These are phyloP conservation scores for Pseudolaguvia tuberculata DNA, from an alignment of 2,113 vertebrate species.

Conservation along the genomic window DNA sequence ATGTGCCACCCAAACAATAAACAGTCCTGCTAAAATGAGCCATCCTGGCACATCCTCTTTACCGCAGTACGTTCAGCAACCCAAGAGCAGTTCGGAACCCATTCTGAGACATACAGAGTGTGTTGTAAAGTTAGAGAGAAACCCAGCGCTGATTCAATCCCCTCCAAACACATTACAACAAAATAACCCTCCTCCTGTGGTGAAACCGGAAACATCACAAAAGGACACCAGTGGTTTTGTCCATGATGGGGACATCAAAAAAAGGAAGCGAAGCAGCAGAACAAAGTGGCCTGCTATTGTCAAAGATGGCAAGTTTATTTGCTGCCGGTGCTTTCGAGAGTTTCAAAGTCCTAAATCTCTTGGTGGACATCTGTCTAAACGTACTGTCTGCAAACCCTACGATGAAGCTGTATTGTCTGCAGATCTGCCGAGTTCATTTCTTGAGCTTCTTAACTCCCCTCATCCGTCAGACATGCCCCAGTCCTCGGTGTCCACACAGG, in stretches of 20 bases:
- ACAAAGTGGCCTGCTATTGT: conserved; percentile 93
- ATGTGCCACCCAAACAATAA: conserved; percentile 3
- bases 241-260: conserved; percentile 64
- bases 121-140: conserved; percentile 63
- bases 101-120: conserved; percentile 65
- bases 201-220: conserved; percentile 22
- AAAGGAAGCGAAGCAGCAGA: conserved; percentile 75
- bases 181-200: conserved; percentile 19
- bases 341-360: conserved; percentile 90
- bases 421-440: conserved; percentile 78
- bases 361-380: conserved; percentile 92
- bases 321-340: conserved; percentile 85
- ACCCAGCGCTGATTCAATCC: conserved; percentile 61
- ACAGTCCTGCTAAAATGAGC: conserved; percentile 63
- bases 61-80: conserved; percentile 68
- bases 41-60: conserved; percentile 63
- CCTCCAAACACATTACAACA: conserved; percentile 52
- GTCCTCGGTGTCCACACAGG: conserved; percentile 62
- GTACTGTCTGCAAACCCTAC: conserved; percentile 83
- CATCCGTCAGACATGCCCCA: conserved; percentile 67
- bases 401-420: conserved; percentile 77
- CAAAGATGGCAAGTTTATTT: conserved; percentile 89
- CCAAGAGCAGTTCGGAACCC: conserved; percentile 65
- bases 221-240: conserved; percentile 46
- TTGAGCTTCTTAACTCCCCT: conserved; percentile 86